These are phyloP conservation scores for Mesoclemmys tuberculata DNA, from an alignment of 2,113 vertebrate genomes.

Conservation along the genomic window DNA sequence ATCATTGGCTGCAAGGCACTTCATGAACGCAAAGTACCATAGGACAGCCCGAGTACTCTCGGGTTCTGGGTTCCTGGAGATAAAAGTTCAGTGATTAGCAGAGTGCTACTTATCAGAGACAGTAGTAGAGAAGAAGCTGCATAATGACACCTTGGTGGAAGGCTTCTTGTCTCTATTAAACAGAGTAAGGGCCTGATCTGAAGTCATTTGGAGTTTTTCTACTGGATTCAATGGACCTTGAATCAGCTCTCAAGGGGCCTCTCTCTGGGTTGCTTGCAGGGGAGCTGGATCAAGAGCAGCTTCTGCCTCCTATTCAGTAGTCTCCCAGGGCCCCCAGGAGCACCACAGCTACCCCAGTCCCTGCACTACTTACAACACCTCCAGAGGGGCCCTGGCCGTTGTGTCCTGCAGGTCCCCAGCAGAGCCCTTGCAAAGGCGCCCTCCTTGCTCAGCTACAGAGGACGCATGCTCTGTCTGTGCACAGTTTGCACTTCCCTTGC, in stretches of 20 bases:
- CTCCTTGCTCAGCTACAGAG: neutral
- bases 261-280: neutral
- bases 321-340: neutral
- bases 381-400: neutral
- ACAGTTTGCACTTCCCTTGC: neutral
- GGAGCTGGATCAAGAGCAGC: neutral
- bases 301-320: neutral
- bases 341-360: neutral
- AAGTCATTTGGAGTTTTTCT: neutral
- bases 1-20: neutral
- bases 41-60: neutral
- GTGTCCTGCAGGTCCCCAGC: neutral
- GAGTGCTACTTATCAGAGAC: too few species aligned
- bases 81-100: neutral
- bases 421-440: neutral
- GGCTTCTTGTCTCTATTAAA: neutral
- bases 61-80: neutral
- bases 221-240: neutral
- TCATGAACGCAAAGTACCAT: neutral
- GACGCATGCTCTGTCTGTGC: neutral
- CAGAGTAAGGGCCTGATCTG: neutral
- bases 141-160: neutral
- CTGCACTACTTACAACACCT: neutral
- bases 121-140: neutral
- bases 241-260: neutral